Base-by-base conservation (phyloP, 2,888 invertebrate genomes). In the Pinctada fucata region DNA sequence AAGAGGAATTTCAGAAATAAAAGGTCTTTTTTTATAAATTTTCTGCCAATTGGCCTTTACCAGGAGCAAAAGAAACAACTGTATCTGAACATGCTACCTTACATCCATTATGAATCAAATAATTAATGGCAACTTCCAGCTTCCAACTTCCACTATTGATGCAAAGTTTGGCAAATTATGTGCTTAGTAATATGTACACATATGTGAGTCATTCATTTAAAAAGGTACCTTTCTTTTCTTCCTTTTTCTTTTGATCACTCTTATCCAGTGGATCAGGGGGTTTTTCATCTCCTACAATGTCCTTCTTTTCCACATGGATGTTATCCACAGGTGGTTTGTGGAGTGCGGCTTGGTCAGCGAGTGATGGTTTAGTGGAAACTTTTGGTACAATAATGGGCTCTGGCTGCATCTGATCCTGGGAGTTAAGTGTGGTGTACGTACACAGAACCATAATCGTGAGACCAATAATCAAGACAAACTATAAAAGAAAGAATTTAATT, bases 361-460 rank as follows among this genome's bases (percentile, higher is more conserved):
- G 51, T 66, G 48, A 31, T 6, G 8, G 10, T 3, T 66, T 51
- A 13, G 58, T 58, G 6, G 10, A 16, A 50, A 48, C 48, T 50
- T 49, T n/a, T 74, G 66, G 10, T n/a, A 50, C 49, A 8, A 63
- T 68, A 8, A 71, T 45, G 71, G 79, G 71, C 72, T 71, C 16
- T 75, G 69, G 72, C 8, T 72, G 51, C 16, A 73, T 64, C 48
- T 85, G 83, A 45, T 89, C 89, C 65, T 88, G 87, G 49, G 95
- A 0, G 95, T 96, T 90, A 95, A 96, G 79, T 96, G 94, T 98
- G 0, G 97, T 97, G 91, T 96, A 97, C 0, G 98, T 98, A 68
- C 98, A 97, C 68, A 97, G 94, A 45, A 98, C 95, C 95, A 99
- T 95, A 77, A 98, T 95, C 72, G 96, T 94, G n/a, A 97, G 93